These are phyloP conservation scores for Gopherus evgoodei DNA, from an alignment of 2,113 vertebrate species.

Conservation along the genomic window DNA sequence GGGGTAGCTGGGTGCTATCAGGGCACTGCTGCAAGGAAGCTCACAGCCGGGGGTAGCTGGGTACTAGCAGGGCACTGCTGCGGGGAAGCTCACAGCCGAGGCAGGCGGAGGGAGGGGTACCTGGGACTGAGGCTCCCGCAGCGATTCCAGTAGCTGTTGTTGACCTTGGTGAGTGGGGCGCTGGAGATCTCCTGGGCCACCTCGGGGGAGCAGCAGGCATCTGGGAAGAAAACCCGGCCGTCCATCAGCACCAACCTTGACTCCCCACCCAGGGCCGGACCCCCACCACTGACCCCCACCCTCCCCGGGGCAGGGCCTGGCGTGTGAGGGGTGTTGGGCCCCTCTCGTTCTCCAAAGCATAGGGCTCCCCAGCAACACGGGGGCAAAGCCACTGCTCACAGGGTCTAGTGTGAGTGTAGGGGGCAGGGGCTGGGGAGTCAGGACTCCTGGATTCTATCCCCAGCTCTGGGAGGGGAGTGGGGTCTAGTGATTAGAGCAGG, in stretches of 20 bases:
- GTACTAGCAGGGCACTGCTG: too few relatives aligned
- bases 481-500: neutral
- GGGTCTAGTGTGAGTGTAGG: neutral
- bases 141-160: constrained; percentile 76
- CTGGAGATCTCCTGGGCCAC: constrained; percentile 63
- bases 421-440: neutral
- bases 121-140: constrained; percentile 78
- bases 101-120: constrained; percentile 50
- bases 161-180: neutral
- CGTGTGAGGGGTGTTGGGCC: neutral
- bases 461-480: neutral
- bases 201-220: constrained; percentile 77
- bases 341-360: neutral
- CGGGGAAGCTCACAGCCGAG: too few relatives aligned
- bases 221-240: constrained; percentile 36
- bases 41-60: too few relatives aligned
- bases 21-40: too few relatives aligned
- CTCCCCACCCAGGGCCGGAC: too few relatives aligned
- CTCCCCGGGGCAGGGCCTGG: neutral
- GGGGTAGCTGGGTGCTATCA: too few relatives aligned
- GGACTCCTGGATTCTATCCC: neutral
- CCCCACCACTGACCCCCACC: neutral
- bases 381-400: neutral
- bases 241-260: neutral
- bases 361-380: neutral